Evolutionary conservation across 2,888 invertebrate species (phyloP).

Genomic region (Glaucopsyche alexis): DNA sequence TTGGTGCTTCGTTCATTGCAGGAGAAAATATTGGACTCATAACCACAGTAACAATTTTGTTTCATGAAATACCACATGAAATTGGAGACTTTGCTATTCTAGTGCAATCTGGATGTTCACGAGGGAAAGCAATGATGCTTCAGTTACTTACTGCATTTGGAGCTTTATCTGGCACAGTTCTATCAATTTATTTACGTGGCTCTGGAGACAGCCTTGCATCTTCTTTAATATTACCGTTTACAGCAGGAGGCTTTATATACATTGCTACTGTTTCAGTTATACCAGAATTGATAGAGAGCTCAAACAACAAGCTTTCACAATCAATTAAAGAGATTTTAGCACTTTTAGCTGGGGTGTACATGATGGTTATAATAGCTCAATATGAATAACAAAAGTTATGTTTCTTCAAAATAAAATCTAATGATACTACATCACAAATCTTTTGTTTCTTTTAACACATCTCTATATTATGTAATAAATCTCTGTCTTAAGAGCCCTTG

Average conservation of each 20-base stretch:
- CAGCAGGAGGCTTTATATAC: constrained; percentile 99
- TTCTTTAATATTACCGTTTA: constrained; percentile 96
- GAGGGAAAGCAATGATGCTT: constrained; percentile 95
- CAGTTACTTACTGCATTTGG: constrained; percentile 97
- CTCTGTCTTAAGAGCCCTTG: too few relatives aligned
- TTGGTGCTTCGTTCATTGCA: constrained; percentile 97
- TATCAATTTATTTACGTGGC: constrained; percentile 91
- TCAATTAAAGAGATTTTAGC: constrained; percentile 95
- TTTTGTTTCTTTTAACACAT: constrained; percentile 6
- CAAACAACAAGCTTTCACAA: constrained; percentile 89
- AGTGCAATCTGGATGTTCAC: constrained; percentile 96
- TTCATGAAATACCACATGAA: constrained; percentile 99
- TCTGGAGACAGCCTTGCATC: constrained; percentile 84
- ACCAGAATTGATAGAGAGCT: constrained; percentile 96
- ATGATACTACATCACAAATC: constrained; percentile 44
- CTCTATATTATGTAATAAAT: not conserved
- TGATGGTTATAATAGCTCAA: constrained; percentile 97
- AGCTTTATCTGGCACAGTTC: constrained; percentile 94
- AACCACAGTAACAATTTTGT: constrained; percentile 96
- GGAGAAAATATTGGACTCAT: constrained; percentile 92
- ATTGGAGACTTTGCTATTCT: constrained; percentile 99
- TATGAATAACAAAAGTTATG: constrained; percentile 59
- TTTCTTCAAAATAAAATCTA: constrained; percentile 35
- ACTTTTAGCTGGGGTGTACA: constrained; percentile 92
- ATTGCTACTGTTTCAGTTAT: constrained; percentile 99